Base-by-base conservation (phyloP, 2,113 vertebrate genomes). In the Python bivittatus region DNA sequence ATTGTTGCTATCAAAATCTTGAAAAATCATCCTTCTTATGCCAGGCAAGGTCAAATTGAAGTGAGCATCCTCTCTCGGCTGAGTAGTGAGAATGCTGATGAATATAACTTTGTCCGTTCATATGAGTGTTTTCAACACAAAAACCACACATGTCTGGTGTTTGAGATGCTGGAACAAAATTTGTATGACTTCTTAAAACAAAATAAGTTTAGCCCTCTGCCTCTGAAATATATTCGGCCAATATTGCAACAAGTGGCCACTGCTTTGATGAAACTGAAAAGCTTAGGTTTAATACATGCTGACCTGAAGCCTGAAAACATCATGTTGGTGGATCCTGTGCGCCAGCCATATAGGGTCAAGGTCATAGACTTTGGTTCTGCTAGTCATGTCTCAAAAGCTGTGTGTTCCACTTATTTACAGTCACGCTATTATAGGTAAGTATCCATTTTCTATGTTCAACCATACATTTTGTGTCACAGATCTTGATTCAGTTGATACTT, bases 51-150 rank as follows among this genome's bases (percentile, higher is more conserved):
- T 48, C 99, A 99, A 96, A 99, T 99, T 72, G 99, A 99, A 97
- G 99, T 99, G 93, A 99, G 99, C 98, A 99, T 99, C 96, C 98
- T 99, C 27, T 99, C 98, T 94, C 97, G 99, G 89, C 97, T 99
- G 92, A 99, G 99, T 98, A 99, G 98, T 0, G 99, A 99, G 96
- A 99, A 99, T 61, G 99, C 99, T 0, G 99, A 99, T 0, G 99
- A 99, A 91, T 99, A 99, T 95, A 99, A 99, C 96, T 99, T 99
- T 2, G 99, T 99, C 90, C 99, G 99, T 94, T 99, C 99, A 1
- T 99, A 99, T 0, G 99, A 99, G 97, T 99, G 99, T 97, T 99
- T 99, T 98, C 99, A 99, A 97, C 99, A 99, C 98, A 99, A 99
- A 98, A 99, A 99, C 98, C 99, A 99, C 95, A 99, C 99, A 92